Evolutionary conservation across 2,113 vertebrate genomes (phyloP), one percentile per base, ranked within the genome.

Genomic region (Chloebia gouldiae): DNA sequence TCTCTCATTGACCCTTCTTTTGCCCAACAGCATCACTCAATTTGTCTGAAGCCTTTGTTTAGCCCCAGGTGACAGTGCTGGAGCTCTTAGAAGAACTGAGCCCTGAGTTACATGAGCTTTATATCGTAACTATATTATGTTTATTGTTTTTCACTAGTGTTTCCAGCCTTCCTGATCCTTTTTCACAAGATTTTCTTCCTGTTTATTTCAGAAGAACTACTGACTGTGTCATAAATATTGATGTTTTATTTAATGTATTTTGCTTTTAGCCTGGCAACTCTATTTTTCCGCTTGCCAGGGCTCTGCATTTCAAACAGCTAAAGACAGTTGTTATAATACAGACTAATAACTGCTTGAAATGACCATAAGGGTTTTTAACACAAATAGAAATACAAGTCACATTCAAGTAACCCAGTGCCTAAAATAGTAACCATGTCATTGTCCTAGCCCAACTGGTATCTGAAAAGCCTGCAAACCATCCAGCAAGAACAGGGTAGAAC

Each of bases 401-500:
- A 97, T 94, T 96, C 94, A 97, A 90, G 69, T 93, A 93, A 88
- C 51, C 68, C 53, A 72, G 82, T 96, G 84, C 83, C 73, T 92
- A 83, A 97, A 97, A 93, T 88, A 96, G 79, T 94, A 94, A 96
- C 86, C 82, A 31, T 94, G 83, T 82, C 87, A 79, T 85, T 96
- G 87, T 95, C 87, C 92, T 93, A 91, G 92, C 79, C 95, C 79
- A 96, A 92, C 90, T 87, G 90, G 76, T 88, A 76, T 95, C 79
- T 95, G 86, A 96, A 97, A 94, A 97, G 95, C 84, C 86, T 87
- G 87, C 73, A 97, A 97, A 95, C 81, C 82, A 93, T 94, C 37
- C 88, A 95, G 95, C 44, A 97, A 95, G 87, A 96, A 94, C 72
- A 96, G 95, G 88, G 90, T 95, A 97, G 95, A 97, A 95, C 92